Evolutionary conservation across 2,888 invertebrate genomes (phyloP).

Genomic region (Rhagium mordax): DNA sequence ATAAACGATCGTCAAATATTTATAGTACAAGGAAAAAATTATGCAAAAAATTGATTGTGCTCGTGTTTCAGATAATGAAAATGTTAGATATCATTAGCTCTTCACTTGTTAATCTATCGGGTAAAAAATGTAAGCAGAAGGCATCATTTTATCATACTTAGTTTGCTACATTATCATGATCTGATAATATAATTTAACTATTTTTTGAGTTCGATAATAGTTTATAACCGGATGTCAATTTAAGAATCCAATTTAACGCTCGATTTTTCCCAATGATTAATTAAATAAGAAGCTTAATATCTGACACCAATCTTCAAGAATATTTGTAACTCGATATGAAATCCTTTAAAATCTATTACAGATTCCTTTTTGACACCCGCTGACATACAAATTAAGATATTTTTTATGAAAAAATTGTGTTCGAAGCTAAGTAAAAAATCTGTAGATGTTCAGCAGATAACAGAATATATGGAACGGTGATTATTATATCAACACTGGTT

Average conservation of each 20-base stretch:
- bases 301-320: slow-evolving; percentile 31
- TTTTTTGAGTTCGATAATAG: slow-evolving; percentile 3
- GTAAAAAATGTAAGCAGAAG: slow-evolving; percentile 17
- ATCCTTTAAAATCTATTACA: slow-evolving; percentile 25
- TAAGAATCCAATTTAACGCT: slow-evolving; percentile 23
- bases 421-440: slow-evolving; percentile 2
- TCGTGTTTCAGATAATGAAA: not conserved
- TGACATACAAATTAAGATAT: slow-evolving; percentile 28
- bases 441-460: slow-evolving; percentile 24
- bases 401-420: slow-evolving; percentile 27
- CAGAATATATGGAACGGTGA: slow-evolving; percentile 15
- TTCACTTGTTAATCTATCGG: not conserved
- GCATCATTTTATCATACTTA: slow-evolving; percentile 18
- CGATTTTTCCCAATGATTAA: slow-evolving; percentile 27
- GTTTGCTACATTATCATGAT: slow-evolving; percentile 16
- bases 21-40: too few species aligned
- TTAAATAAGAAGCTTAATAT: slow-evolving; percentile 34
- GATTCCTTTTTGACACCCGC: slow-evolving; percentile 32
- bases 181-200: slow-evolving; percentile 9
- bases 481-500: slow-evolving; percentile 30
- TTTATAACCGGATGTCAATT: not conserved
- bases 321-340: slow-evolving; percentile 33
- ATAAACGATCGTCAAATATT: too few species aligned
- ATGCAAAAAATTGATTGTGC: not conserved
- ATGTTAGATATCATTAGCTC: not conserved